A percentile compares a stretch with the other conserved stretches of the same genome.
Evolutionary conservation across 2,888 invertebrate genomes (phyloP).

Genomic region (Drosophila acutilabella): DNA sequence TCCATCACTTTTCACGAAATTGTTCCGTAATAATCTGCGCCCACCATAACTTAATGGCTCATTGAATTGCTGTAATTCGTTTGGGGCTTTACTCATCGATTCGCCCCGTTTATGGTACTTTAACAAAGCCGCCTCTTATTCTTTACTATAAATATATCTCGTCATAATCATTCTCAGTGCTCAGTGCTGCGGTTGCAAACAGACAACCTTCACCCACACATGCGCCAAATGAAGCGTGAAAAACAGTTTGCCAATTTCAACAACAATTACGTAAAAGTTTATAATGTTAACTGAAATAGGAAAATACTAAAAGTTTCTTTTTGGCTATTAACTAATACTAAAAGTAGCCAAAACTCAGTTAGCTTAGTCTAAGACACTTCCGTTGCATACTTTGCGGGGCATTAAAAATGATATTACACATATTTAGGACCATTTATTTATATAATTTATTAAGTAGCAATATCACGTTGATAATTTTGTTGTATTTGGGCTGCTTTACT

Average conservation of each 20-base stretch:
- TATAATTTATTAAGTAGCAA: slow-evolving; percentile 64
- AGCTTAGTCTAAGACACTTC: neutral
- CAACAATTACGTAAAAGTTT: slow-evolving; percentile 21
- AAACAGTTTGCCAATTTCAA: slow-evolving; percentile 41
- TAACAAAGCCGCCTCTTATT: slow-evolving; percentile 59
- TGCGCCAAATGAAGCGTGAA: slow-evolving; percentile 66
- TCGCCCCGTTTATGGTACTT: slow-evolving; percentile 64
- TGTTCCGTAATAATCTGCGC: slow-evolving; percentile 27
- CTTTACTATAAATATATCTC: slow-evolving; percentile 20
- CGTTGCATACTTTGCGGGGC: slow-evolving; percentile 7
- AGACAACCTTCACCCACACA: slow-evolving; percentile 74
- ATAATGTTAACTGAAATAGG: slow-evolving; percentile 1
- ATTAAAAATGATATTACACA: neutral
- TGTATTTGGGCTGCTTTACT: slow-evolving; percentile 31
- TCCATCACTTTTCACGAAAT: neutral
- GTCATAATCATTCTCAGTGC: slow-evolving; percentile 42
- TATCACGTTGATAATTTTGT: slow-evolving; percentile 74
- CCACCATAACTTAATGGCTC: slow-evolving; percentile 65
- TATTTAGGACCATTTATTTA: slow-evolving; percentile 55
- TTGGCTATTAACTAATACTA: neutral
- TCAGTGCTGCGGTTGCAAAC: slow-evolving; percentile 37
- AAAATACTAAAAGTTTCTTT: neutral
- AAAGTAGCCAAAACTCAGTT: neutral
- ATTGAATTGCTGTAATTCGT: slow-evolving; percentile 63
- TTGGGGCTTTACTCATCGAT: slow-evolving; percentile 58